Evolutionary conservation across 2,888 invertebrate genomes (phyloP).

Genomic region (Lottia scabra): DNA sequence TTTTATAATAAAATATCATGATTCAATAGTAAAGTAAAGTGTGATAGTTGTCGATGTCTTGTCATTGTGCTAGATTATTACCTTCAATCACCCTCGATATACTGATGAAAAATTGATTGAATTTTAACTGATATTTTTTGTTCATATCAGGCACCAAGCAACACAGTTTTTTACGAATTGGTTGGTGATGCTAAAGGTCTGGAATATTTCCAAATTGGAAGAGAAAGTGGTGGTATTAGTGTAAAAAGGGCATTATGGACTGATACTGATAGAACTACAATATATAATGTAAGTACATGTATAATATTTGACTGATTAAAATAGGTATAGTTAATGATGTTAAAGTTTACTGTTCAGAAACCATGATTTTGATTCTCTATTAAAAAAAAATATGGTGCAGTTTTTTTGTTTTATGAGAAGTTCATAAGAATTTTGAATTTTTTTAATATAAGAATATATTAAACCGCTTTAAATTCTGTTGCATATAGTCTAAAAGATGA

Average conservation of each 20-base stretch:
- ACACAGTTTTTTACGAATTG: slow-evolving; percentile 35
- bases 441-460: no score
- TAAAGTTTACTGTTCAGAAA: background rate
- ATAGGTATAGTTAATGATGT: no score
- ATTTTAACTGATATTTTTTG: background rate
- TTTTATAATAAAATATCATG: background rate
- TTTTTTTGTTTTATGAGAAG: no score
- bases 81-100: no score
- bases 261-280: slow-evolving; percentile 22
- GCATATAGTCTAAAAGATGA: no score
- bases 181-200: slow-evolving; percentile 30
- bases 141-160: slow-evolving; percentile 41
- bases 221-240: slow-evolving; percentile 47
- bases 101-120: background rate
- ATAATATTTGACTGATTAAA: background rate
- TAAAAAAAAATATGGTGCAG: no score
- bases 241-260: slow-evolving; percentile 41
- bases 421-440: no score
- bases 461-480: no score
- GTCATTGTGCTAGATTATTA: no score
- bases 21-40: no score
- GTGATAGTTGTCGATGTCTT: no score
- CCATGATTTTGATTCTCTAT: no score
- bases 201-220: slow-evolving; percentile 36
- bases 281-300: slow-evolving; percentile 34